Evolutionary conservation across 2,888 invertebrate genomes (phyloP), one percentile per base, ranked within the genome.

Genomic region (Andrena bucephala): DNA sequence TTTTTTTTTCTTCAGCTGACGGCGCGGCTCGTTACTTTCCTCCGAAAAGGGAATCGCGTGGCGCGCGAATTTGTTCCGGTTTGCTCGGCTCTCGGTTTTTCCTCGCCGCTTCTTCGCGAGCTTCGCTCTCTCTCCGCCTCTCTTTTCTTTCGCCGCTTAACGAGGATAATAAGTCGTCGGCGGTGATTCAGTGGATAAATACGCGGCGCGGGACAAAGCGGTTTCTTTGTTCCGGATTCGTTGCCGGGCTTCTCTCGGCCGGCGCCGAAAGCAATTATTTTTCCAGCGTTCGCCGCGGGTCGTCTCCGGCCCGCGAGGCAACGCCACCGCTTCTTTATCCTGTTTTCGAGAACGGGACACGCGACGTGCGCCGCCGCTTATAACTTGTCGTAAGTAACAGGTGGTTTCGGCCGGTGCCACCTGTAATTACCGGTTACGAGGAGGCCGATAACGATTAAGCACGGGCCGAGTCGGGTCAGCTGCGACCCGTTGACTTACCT

Each of bases 371-470:
- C 57, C 80, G 77, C 69, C 81, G 83, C 73, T 86, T 85, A 71
- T 72, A 85, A 79, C 77, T 74, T 69, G 71, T 77, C 79, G 77
- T 83, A 84, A 80, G 89, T 90, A 90, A 90, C 90, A 90, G 90
- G 90, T 90, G 90, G 87, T 87, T 83, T 83, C 76, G 88, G 75
- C 76, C 79, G 84, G 76, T 84, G 87, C 81, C 84, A 86, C 85
- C 86, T 83, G 89, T 87, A 89, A 90, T 90, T 90, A 89, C 90
- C 85, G 87, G 88, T 90, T 85, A 87, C 85, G 82, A 84, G 42
- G 71, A 78, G 24, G 60, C 65, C 87, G 86, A 89, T 89, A 89
- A 85, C 87, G 82, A 86, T 88, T 85, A 85, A 85, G 75, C 80
- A 42, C 63, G 80, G 75, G 42, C 63, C 74, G 74, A 73, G 75